Evolutionary conservation across 1,140 invertebrate species (phyloP), one percentile per base, ranked within the genome.

Genomic region (Drosophila pseudoobscura): DNA sequence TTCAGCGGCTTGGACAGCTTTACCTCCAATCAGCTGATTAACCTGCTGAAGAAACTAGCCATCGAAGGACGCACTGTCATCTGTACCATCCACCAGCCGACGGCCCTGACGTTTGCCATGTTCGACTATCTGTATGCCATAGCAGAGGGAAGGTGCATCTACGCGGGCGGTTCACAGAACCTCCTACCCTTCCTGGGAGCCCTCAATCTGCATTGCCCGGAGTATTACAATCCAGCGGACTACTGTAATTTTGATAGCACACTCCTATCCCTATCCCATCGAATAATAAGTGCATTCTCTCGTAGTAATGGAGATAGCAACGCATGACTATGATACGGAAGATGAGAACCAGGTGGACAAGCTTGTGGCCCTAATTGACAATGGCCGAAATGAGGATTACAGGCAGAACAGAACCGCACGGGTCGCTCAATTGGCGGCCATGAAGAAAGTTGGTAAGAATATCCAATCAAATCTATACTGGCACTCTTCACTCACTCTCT

Each of bases 21-120:
- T 8, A 97, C 96, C 13, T 97, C 97, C 82, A 97, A 96, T 80
- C 97, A 98, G 85, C 96, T 97, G 85, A 94, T 99, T 60, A 94
- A 94, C 44, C 90, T 97, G 24, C 92, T 97, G 20, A 95, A 97
- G 92, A 94, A 95, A 59, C 91, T 99, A 49, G 97, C 98, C 0
- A 92, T 94, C 7, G 97, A 97, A 83, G 97, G 97, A 2, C 93
- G 97, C 41, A 98, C 97, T 0, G 95, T 99, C 31, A 95, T 99
- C 50, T 98, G 97, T 80, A 97, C 96, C 5, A 97, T 99, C 80
- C 98, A 98, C 92, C 98, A 99, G 87, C 97, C 97, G 0, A 97
- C 96, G 64, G 96, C 96, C 1, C 93, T 95, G 39, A 93, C 98
- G 1, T 96, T 98, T 80, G 95, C 96, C 78, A 96, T 97, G 94